Percentiles rank a stretch among this genome's conserved stretches.
These are phyloP conservation scores for Chamaetylas fuelleborni DNA, from an alignment of 2,113 vertebrate genomes.

Conservation along the genomic window DNA sequence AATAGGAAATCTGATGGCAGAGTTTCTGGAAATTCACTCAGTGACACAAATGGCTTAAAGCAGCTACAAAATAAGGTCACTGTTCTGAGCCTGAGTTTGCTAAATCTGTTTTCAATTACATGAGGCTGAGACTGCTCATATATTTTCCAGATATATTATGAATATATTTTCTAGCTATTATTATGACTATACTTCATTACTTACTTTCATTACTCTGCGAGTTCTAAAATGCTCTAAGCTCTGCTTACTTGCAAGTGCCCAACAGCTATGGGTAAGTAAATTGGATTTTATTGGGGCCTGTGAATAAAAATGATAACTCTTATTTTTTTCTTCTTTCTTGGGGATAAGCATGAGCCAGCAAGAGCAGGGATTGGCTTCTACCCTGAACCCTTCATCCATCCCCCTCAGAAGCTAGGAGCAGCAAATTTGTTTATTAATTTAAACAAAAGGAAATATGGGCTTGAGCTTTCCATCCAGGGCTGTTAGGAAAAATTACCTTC, in stretches of 20 bases:
- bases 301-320: neutral
- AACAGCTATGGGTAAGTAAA: neutral
- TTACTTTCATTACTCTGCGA: neutral
- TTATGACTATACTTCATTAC: neutral
- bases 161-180: conserved; percentile 5
- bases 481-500: neutral
- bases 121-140: neutral
- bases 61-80: neutral
- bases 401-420: accelerated
- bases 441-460: neutral
- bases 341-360: accelerated
- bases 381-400: neutral
- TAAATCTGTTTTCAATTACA: conserved; percentile 11
- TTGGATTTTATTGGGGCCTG: neutral
- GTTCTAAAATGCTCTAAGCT: neutral
- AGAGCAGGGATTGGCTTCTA: neutral
- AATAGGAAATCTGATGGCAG: neutral
- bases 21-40: neutral
- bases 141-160: conserved; percentile 13
- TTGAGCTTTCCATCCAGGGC: neutral
- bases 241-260: accelerated
- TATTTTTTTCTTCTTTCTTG: neutral
- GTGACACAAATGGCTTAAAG: neutral
- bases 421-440: neutral
- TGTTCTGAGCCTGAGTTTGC: neutral